These are phyloP conservation scores for Lysandra bellargus DNA, from an alignment of 2,888 invertebrate species.

Conservation along the genomic window DNA sequence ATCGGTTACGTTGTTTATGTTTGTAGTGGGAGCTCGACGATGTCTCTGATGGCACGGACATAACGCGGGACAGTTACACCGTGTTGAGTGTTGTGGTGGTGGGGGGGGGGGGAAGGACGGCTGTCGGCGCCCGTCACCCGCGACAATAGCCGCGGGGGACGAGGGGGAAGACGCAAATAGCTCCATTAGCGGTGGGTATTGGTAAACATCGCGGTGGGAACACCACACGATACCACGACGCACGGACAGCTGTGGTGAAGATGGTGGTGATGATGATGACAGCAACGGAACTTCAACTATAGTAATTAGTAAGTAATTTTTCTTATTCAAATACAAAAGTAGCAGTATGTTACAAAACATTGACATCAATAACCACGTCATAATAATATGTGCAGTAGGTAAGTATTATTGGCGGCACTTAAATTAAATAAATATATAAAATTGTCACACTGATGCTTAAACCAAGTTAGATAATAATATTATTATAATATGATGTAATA, in stretches of 20 bases:
- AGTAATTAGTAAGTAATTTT: too few species aligned
- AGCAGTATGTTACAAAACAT: too few species aligned
- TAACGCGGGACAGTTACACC: not conserved
- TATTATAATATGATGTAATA: too few species aligned
- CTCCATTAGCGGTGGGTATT: conserved; percentile 64
- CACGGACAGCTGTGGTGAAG: conserved; percentile 10
- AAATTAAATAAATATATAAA: too few species aligned
- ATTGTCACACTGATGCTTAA: too few species aligned
- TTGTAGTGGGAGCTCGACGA: not conserved
- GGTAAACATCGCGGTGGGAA: conserved; percentile 56
- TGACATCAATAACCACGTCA: too few species aligned
- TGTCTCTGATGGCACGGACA: not conserved
- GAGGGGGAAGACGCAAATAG: conserved; percentile 53
- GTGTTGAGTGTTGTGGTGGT: not conserved
- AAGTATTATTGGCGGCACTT: too few species aligned
- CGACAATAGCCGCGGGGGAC: not conserved
- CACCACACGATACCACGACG: conserved; percentile 24
- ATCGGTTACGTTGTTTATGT: not conserved
- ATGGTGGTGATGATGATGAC: not conserved
- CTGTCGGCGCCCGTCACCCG: conserved; percentile 13
- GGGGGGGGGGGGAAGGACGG: not conserved
- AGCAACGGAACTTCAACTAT: not conserved
- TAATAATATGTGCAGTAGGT: too few species aligned
- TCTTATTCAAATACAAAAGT: too few species aligned
- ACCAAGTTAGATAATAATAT: too few species aligned